Base-by-base conservation (phyloP, 2,113 vertebrate genomes). In the Grantiella picta region DNA sequence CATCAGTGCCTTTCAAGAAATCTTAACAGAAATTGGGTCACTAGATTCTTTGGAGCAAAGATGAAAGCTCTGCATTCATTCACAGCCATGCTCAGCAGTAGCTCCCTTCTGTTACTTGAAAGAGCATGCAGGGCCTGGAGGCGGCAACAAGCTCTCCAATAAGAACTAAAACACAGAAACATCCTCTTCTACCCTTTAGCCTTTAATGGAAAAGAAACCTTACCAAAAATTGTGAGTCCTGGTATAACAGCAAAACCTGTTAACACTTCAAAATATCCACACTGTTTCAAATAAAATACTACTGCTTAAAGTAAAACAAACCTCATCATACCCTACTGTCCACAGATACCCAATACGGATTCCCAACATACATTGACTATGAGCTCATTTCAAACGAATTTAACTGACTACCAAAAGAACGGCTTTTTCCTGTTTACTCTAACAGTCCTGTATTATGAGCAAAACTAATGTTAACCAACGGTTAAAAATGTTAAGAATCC, bases 1-100 rank as follows among this genome's bases (percentile, higher is more conserved):
- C 29, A 95, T 54, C 1, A 3, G 23, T 47, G 50, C 19, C 53
- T 86, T 89, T 89, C 53, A 80, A 57, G 29, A 92, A 68, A 64
- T 44, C 47, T 63, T 82, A 24, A 44, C 16, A 77, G 60, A 89
- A 92, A 82, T 22, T 38, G 65, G 72, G 64, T 89, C 92, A 81
- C 64, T 47, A 29, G 31, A 68, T 53, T 86, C 38, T 81, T 33
- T 1, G 2, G 59, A 91, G 72, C 69, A 52, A 78, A 72, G 59
- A 83, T 61, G 38, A 94, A 95, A 94, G 60, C 50, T 66, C 59
- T 78, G 35, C 56, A 29, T 89, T 93, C 68, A 89, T 86, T 82
- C 63, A 53, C 11, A 94, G 52, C 33, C 42, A 63, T 0, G 7
- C 35, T 35, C 40, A 82, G 64, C 16, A 63, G 35, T 36, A 76